Conservation (phyloP, 2,888 invertebrate genomes). For the Thecophora atra region DNA sequence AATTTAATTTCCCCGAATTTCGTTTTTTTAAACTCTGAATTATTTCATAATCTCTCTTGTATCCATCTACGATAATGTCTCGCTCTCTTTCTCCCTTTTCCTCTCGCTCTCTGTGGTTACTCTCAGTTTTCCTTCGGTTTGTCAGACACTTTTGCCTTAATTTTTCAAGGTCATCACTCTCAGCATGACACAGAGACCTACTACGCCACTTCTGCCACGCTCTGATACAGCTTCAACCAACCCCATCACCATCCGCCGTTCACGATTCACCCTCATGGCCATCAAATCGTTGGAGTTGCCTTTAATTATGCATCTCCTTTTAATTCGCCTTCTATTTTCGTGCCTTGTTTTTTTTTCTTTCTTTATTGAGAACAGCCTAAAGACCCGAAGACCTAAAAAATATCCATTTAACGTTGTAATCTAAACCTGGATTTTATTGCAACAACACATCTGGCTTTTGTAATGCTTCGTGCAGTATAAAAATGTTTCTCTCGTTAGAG, state of each 20-base stretch:
- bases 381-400: background rate
- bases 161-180: conserved; percentile 48
- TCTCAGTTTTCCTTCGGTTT: conserved; percentile 20
- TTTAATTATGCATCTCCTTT: background rate
- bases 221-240: no score
- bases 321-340: background rate
- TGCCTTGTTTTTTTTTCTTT: background rate
- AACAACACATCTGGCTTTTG: background rate
- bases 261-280: no score
- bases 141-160: background rate
- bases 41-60: background rate
- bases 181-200: conserved; percentile 45
- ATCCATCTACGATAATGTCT: background rate
- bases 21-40: background rate
- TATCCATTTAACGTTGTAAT: background rate
- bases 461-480: background rate
- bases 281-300: background rate
- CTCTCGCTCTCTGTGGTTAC: background rate
- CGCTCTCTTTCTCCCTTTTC: background rate
- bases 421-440: background rate
- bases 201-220: conserved; percentile 27
- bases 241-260: no score
- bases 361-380: no score
- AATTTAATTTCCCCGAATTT: no score
- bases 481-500: background rate